These are phyloP conservation scores for Hyphantria cunea DNA, from an alignment of 1,140 invertebrate genomes.

Conservation along the genomic window DNA sequence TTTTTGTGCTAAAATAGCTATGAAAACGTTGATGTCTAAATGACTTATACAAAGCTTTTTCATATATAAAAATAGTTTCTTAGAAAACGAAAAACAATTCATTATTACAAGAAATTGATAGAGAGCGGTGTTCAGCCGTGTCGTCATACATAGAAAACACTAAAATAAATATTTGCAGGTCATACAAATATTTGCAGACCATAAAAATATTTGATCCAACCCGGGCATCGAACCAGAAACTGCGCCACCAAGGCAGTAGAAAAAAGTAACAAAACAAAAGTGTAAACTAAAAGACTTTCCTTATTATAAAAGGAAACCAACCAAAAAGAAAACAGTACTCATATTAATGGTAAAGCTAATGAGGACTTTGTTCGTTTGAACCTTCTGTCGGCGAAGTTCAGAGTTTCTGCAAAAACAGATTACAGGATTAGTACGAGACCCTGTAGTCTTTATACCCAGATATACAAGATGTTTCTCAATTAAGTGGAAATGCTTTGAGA, in stretches of 20 bases:
- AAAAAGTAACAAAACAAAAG: not conserved
- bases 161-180: no score
- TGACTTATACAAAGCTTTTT: slow-evolving; percentile 18
- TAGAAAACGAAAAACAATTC: not conserved
- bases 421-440: not conserved
- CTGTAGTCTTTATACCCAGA: no score
- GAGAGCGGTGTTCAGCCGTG: no score
- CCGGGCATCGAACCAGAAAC: no score
- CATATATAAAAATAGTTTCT: slow-evolving; percentile 12
- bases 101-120: no score
- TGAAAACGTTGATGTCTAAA: slow-evolving; percentile 12
- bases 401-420: not conserved
- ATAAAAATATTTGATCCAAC: no score
- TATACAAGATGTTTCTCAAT: no score
- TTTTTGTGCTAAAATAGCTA: slow-evolving; percentile 28
- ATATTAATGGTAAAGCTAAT: not conserved
- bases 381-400: not conserved
- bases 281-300: not conserved
- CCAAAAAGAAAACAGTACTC: not conserved
- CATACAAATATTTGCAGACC: no score
- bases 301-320: not conserved
- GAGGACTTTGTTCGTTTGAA: not conserved
- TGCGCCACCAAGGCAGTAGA: no score
- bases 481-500: no score
- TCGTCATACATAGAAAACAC: no score